Evolutionary conservation across 2,797 vertebrate genomes (phyloP).

Genomic region (Pangasius macronema): DNA sequence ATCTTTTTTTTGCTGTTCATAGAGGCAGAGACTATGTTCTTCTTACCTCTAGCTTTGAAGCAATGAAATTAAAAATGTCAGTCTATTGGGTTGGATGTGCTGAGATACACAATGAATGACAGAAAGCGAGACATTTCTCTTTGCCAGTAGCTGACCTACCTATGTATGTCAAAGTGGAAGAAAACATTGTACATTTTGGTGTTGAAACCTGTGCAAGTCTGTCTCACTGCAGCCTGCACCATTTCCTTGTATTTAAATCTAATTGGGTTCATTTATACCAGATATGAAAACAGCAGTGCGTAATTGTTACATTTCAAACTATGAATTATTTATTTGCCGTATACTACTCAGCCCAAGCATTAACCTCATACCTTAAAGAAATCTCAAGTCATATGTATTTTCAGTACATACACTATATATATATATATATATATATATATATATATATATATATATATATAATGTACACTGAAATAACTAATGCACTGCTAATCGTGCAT

Average conservation of each 20-base stretch:
- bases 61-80: constrained; percentile 51
- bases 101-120: constrained; percentile 38
- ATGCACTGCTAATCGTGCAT: constrained; percentile 30
- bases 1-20: not conserved
- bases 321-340: not conserved
- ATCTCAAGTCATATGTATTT: not conserved
- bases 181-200: constrained; percentile 20
- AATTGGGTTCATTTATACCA: not conserved
- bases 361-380: not conserved
- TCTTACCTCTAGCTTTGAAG: constrained; percentile 42
- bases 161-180: constrained; percentile 24
- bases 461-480: too few species aligned
- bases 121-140: constrained; percentile 1
- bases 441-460: too few species aligned
- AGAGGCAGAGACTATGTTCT: not conserved
- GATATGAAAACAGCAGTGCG: not conserved
- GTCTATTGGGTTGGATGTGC: constrained; percentile 30
- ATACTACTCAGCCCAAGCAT: not conserved
- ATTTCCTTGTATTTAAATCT: constrained; percentile 2
- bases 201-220: constrained; percentile 5
- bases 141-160: constrained; percentile 34
- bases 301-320: not conserved
- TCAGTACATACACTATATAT: not conserved
- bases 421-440: too few species aligned
- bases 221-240: not conserved